Evolutionary conservation across 1,140 invertebrate species (phyloP), one percentile per base, ranked within the genome.

Genomic region (Neodiprion lecontei): DNA sequence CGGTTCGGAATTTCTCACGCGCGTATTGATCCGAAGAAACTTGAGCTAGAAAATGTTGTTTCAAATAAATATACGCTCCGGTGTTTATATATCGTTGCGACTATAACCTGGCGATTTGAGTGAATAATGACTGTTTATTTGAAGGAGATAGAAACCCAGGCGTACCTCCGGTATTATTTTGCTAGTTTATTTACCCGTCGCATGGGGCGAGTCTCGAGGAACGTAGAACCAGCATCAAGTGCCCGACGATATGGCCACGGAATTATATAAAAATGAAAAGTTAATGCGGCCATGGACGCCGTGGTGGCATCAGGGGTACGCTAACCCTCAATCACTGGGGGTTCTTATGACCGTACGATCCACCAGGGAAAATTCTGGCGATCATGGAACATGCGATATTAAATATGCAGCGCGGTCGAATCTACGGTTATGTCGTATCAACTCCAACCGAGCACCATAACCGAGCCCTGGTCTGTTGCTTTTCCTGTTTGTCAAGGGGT

Each of bases 231-330:
- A 40, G n/a, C 11, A 61, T 61, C 53, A 61, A 69, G 23, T 69
- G 40, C 67, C 40, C 40, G 67, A 47, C 67, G 40, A 69, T 47
- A 71, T 71, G 81, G 80, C 75, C 80, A 76, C 83, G 79, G 80
- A 86, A 87, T 88, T 86, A 83, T 86, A 88, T 88, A 88, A 88
- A 86, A 81, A 85, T 88, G 83, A 88, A 88, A 88, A 88, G 82
- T 88, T 88, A 88, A 88, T 88, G 82, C 76, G 53, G 72, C 17
- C 70, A 77, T 70, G 75, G 77, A 80, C 77, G 74, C 70, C 74
- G 76, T 81, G 79, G 78, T 75, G 80, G 81, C 80, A 79, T 82
- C 80, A 81, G 75, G 79, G 82, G 79, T 80, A 81, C 83, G 78
- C 81, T 85, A 88, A 88, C 84, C 86, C 84, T 88, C 86, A 88